Conservation (phyloP, 2,797 vertebrate species). For the Poeciliopsis paucimaculata region DNA sequence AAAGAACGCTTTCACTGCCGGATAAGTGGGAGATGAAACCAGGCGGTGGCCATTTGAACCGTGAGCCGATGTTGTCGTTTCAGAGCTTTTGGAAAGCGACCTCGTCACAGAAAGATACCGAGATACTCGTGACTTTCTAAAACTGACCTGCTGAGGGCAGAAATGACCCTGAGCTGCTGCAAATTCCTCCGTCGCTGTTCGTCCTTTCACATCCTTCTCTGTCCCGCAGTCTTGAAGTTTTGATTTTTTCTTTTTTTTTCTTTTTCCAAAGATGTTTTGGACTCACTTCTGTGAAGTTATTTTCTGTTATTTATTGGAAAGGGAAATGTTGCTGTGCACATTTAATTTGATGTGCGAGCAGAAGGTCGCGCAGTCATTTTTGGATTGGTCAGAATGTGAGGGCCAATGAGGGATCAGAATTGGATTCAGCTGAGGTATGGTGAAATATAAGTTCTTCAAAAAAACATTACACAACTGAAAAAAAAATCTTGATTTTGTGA, state of each 20-base stretch:
- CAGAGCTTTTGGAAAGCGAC: not conserved
- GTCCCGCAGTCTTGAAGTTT: not conserved
- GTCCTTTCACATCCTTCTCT: not conserved
- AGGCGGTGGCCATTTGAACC: not conserved
- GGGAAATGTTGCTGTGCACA: not conserved
- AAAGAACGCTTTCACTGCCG: not conserved
- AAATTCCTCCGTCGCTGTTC: not conserved
- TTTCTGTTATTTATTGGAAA: not conserved
- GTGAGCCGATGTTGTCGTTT: not conserved
- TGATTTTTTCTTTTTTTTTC: not conserved
- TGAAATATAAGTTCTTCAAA: not conserved
- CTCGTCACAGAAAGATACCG: not conserved
- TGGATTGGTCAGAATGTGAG: not conserved
- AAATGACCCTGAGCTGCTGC: not conserved
- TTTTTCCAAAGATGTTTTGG: not conserved
- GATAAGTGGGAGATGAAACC: not conserved
- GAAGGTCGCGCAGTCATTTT: not conserved
- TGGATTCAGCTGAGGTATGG: not conserved
- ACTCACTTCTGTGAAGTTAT: not conserved
- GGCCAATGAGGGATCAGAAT: not conserved
- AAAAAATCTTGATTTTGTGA: not conserved
- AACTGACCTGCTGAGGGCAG: not conserved
- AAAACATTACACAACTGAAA: not conserved
- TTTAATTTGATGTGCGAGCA: not conserved
- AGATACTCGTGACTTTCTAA: not conserved